A percentile compares a stretch with the other conserved stretches of the same genome.
Evolutionary conservation across 2,113 vertebrate genomes (phyloP).

Genomic region (Gnathonemus longibarbis): DNA sequence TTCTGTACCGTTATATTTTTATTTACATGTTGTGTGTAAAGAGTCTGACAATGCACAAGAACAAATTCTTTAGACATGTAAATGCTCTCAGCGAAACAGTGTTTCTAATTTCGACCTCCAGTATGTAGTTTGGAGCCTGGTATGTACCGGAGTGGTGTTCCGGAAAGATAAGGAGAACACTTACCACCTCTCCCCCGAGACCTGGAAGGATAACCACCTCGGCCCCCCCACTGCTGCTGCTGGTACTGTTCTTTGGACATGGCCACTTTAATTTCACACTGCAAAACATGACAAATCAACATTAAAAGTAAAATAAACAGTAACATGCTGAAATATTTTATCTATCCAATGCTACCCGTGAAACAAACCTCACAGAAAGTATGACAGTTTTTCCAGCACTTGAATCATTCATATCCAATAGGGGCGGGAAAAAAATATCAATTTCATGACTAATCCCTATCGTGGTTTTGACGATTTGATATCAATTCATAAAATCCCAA

Average conservation of each 20-base stretch:
- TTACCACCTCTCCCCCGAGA: slow-evolving; percentile 81
- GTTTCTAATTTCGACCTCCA: not conserved
- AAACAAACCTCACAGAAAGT: not conserved
- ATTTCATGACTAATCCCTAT: not conserved
- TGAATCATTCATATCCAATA: not conserved
- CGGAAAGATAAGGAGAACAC: not conserved
- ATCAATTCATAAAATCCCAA: not conserved
- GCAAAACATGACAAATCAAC: slow-evolving; percentile 9
- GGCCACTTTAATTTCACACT: slow-evolving; percentile 98
- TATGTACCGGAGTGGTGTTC: not conserved
- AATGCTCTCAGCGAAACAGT: not conserved
- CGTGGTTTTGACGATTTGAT: not conserved
- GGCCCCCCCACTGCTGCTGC: slow-evolving; percentile 91
- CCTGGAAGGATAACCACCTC: slow-evolving; percentile 81
- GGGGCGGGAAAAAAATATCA: not conserved
- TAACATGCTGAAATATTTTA: not conserved
- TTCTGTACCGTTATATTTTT: not conserved
- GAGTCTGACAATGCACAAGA: not conserved
- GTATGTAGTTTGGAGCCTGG: not conserved
- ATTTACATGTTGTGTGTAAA: not conserved
- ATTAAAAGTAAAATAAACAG: not conserved
- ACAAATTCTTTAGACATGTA: not conserved
- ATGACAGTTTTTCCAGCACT: not conserved
- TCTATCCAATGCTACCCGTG: not conserved
- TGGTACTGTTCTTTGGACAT: slow-evolving; percentile 99